phyloP scores from a whole-genome alignment of 2,888 invertebrate genomes.

The Archaeoteleia sp. region DNA sequence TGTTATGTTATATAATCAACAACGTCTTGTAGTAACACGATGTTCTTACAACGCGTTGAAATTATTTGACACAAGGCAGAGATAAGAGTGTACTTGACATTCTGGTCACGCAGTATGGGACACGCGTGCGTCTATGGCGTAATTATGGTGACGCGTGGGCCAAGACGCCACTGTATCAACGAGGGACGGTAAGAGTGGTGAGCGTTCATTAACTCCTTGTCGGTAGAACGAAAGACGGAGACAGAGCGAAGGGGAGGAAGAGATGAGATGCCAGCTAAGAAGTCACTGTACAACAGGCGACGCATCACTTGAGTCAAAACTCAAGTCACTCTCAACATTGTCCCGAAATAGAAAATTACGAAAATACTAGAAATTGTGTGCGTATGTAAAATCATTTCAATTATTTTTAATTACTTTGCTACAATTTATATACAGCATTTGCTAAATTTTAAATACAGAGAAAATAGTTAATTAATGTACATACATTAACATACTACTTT shows the following conservation, averaged over 20 bases:
- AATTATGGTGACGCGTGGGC: conserved; percentile 71
- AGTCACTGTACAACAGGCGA: conserved; percentile 8
- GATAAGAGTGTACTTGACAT: conserved; percentile 49
- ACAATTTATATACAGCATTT: too few species aligned
- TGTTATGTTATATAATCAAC: conserved; percentile 12
- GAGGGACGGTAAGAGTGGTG: conserved; percentile 58
- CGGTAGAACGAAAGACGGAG: conserved; percentile 32
- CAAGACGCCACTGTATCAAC: conserved; percentile 68
- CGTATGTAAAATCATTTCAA: too few species aligned
- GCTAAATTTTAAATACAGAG: too few species aligned
- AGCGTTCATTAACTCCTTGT: conserved; percentile 65
- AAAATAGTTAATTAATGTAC: too few species aligned
- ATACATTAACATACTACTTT: too few species aligned
- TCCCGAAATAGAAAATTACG: background rate
- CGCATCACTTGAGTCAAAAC: background rate
- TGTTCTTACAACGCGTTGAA: conserved; percentile 40
- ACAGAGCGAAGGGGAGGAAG: conserved; percentile 28
- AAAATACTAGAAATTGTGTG: too few species aligned
- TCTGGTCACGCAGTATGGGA: conserved; percentile 67
- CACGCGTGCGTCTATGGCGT: conserved; percentile 69
- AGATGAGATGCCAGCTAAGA: conserved; percentile 37
- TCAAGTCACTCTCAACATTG: background rate
- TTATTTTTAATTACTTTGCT: too few species aligned
- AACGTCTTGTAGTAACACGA: conserved; percentile 14
- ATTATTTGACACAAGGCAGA: conserved; percentile 43